Base-by-base conservation (phyloP, 2,113 vertebrate species). In the Gadus chalcogrammus region DNA sequence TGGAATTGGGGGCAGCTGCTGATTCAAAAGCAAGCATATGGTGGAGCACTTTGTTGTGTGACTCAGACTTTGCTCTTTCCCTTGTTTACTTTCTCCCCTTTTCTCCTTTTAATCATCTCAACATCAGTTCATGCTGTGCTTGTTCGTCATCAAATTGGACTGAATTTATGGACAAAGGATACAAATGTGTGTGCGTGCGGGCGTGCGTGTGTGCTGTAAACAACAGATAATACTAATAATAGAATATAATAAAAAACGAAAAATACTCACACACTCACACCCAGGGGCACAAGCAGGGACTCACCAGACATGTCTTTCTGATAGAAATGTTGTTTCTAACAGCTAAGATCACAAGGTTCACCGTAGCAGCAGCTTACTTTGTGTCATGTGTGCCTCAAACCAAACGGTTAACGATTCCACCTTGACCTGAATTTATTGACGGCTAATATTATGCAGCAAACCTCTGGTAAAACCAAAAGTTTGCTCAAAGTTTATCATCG, bases 21-120 rank as follows among this genome's bases (percentile, higher is more conserved):
- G 76, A 68, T 79, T 82, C 74, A 78, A 62, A 73, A 66, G 69
- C 61, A 24, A 79, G 58, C 80, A 88, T 81, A 80, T 82, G 83
- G 82, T 69, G 78, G 62, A 71, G 77, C 69, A 69, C 73, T 70
- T 72, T 77, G 80, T 76, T 77, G 80, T 72, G 71, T 59, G 68
- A 56, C 60, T 68, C 71, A 67, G 70, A 71, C 78, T 68, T 69
- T 4, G 20, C 67, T 79, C 75, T 72, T 53, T 27, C 56, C 60
- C 64, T 64, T 9, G 42, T 48, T 48, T 13, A 13, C 42, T 48
- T 48, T 62, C 16, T 53, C 52, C 5, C 3, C n/a, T 17, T 58
- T 16, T 8, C 3, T 55, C 61, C 17, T 4, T 48, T 48, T 9
- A 48, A 22, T 18, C 64, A 22, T 28, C 61, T 17, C 24, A 28